Evolutionary conservation across 2,888 invertebrate species (phyloP).

Genomic region (Caenorhabditis sp.): DNA sequence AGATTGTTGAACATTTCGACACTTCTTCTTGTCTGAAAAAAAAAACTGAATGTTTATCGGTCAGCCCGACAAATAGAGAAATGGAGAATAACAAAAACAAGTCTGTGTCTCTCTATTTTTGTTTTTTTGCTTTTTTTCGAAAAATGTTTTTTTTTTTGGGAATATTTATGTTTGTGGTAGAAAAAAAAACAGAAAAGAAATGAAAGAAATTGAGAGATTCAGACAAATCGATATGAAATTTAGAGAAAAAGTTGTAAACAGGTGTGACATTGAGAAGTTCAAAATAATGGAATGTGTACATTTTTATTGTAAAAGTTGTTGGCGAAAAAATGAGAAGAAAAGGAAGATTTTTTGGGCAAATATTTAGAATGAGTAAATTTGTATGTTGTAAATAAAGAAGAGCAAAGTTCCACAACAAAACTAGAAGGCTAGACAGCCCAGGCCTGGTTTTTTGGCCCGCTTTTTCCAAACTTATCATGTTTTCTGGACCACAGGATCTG

Average conservation of each 20-base stretch:
- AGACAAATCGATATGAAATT: neutral
- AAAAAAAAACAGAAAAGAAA: neutral
- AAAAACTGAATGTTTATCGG: neutral
- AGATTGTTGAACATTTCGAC: slow-evolving; percentile 1
- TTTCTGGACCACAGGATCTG: no score
- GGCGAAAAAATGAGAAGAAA: no score
- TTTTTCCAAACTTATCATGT: no score
- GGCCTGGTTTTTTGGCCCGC: no score
- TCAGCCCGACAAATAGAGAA: neutral
- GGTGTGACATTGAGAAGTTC: no score
- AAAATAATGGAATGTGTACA: no score
- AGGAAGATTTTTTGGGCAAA: no score
- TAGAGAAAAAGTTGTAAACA: neutral
- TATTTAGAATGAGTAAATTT: no score
- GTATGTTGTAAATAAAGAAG: no score
- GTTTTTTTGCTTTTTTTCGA: neutral
- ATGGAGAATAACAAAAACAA: neutral
- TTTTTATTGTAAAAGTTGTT: no score
- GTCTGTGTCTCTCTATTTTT: neutral
- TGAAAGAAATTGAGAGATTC: neutral
- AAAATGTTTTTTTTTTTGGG: neutral
- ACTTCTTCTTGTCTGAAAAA: neutral
- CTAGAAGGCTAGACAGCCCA: no score
- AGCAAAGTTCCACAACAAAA: no score
- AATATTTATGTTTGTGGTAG: neutral